Base-by-base conservation (phyloP, 2,797 vertebrate genomes). In the Threskiornis aethiopicus region DNA sequence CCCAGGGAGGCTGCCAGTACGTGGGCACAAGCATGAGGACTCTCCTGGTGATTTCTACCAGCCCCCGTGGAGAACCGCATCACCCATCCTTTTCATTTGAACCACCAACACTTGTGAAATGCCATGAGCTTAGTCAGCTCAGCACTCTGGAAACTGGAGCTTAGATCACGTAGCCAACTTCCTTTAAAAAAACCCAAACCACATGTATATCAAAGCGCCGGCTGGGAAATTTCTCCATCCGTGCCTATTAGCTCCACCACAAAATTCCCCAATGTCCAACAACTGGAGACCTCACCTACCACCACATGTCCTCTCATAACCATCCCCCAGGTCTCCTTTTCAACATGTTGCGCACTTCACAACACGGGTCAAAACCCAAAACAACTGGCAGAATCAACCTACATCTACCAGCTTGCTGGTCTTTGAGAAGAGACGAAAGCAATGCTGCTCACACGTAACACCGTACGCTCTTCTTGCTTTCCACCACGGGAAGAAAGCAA, bases 341-440 rank as follows among this genome's bases (percentile, higher is more conserved):
- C 55, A 41, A 31, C 22, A 5, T 2, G 1, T 19, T 3, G 2
- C 6, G 13, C 4, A 8, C 51, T 44, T 49, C 26, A 42, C 0
- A 54, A 37, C 33, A 19, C 0, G 0, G 25, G 25, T 64, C 25
- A 90, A 90, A 78, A 3, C 47, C n/a, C 11, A 6, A 13, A 72
- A 35, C 35, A 33, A 65, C 0, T 11, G 47, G 20, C 25, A 77
- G 72, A 93, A 58, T 12, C 49, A 62, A 85, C 1, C 3, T 29
- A 33, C 18, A 49, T 16, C 52, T 62, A 55, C n/a, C 61, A 9
- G 46, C 66, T 18, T 37, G n/a, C 49, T 55, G n/a, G 62, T 14
- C 65, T 81, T 75, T 49, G 49, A 24, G 39, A 61, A 42, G 33
- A 85, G 65, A 41, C 0, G 4, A 54, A 51, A 49, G 37, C 67